A percentile compares a stretch with the other conserved stretches of the same genome.
Evolutionary conservation across 2,888 invertebrate genomes (phyloP).

Genomic region (Tinea trinotella): DNA sequence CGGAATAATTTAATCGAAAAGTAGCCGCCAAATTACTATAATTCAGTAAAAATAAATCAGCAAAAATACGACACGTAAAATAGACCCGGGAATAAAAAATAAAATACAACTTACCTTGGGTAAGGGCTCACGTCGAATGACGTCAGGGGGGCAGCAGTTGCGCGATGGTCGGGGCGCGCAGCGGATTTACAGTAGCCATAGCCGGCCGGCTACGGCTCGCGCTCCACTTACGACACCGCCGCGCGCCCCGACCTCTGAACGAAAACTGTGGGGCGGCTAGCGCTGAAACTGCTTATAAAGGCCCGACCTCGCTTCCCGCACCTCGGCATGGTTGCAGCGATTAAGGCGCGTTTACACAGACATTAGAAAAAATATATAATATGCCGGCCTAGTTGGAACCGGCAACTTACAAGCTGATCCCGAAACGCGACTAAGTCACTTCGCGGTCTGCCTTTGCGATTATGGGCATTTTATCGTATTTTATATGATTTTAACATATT

Average conservation of each 20-base stretch:
- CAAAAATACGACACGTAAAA: not conserved
- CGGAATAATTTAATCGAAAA: no score
- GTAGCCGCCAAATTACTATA: no score
- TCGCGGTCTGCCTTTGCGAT: no score
- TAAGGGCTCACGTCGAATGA: slow-evolving; percentile 5
- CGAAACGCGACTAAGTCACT: no score
- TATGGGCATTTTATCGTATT: no score
- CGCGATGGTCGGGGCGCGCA: slow-evolving; percentile 14
- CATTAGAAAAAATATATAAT: not conserved
- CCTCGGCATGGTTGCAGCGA: not conserved
- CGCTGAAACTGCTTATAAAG: not conserved
- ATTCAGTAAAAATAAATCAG: no score
- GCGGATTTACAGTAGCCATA: not conserved
- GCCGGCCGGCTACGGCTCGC: no score
- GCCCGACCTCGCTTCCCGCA: not conserved
- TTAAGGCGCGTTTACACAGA: not conserved
- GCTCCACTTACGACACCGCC: not conserved
- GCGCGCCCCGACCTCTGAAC: slow-evolving; percentile 13
- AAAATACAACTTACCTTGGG: not conserved
- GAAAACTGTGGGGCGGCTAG: not conserved
- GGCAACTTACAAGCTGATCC: no score
- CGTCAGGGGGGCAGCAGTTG: not conserved
- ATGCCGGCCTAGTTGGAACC: no score
- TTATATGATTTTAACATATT: no score
- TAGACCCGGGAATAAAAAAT: not conserved